Evolutionary conservation across 2,113 vertebrate species (phyloP).

Genomic region (Marmota flaviventris): DNA sequence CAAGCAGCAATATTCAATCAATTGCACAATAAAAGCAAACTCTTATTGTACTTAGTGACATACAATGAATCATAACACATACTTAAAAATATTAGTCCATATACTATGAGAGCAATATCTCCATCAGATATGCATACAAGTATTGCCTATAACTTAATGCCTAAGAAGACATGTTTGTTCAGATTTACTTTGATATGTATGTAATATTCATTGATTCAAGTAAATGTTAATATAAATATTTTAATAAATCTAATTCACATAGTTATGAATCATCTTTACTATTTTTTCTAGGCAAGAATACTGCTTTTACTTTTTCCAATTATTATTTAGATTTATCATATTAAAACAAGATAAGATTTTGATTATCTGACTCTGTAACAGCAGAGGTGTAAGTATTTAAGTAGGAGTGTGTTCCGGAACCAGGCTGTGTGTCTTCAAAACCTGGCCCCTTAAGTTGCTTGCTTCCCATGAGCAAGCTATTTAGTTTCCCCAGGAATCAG

Average conservation of each 20-base stretch:
- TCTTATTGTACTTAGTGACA: conserved; percentile 60
- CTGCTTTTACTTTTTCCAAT: not conserved
- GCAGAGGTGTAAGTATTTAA: not conserved
- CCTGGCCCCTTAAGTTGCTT: not conserved
- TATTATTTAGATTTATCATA: not conserved
- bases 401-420: not conserved
- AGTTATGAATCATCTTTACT: conserved; percentile 33
- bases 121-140: not conserved
- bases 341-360: not conserved
- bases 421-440: not conserved
- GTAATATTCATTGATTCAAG: not conserved
- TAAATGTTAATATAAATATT: conserved; percentile 17
- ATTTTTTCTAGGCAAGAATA: not conserved
- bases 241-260: not conserved
- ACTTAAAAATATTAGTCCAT: conserved; percentile 48
- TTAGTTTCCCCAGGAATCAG: conserved; percentile 22
- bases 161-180: conserved; percentile 8
- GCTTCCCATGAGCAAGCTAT: not conserved
- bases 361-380: not conserved
- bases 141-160: not conserved
- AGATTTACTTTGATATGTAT: conserved; percentile 1
- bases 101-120: not conserved
- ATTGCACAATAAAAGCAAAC: not conserved
- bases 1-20: conserved; percentile 33
- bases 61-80: not conserved